Percentiles rank a stretch among this genome's conserved stretches.
phyloP scores from a whole-genome alignment of 2,113 vertebrate species.

The Scatophagus argus region DNA sequence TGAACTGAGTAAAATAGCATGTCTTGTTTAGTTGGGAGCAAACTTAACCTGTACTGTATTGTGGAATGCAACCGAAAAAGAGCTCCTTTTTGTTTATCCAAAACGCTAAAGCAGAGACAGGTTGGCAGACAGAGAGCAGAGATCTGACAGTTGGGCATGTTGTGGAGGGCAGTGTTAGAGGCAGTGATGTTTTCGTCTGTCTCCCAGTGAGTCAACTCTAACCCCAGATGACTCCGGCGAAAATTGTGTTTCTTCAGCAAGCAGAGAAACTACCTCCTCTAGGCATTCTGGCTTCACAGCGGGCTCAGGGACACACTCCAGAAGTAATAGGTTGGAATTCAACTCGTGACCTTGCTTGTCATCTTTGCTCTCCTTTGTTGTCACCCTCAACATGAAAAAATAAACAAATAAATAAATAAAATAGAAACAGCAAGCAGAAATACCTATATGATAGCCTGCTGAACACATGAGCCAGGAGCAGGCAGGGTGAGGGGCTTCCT shows the following conservation, averaged over 20 bases:
- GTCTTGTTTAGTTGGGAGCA: not conserved
- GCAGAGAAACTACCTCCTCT: conserved; percentile 52
- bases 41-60: not conserved
- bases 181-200: conserved; percentile 45
- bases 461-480: not conserved
- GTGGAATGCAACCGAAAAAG: not conserved
- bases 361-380: conserved; percentile 37
- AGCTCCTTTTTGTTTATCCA: conserved; percentile 22
- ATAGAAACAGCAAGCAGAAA: too few species aligned
- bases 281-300: conserved; percentile 34
- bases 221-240: conserved; percentile 50
- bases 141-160: conserved; percentile 47
- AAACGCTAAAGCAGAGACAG: not conserved
- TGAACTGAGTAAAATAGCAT: not conserved
- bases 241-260: conserved; percentile 45
- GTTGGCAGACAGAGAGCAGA: conserved; percentile 37
- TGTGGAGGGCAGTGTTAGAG: conserved; percentile 57
- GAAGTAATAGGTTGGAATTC: conserved; percentile 46
- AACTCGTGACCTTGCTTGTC: conserved; percentile 56
- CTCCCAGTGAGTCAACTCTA: conserved; percentile 54
- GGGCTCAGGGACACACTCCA: conserved; percentile 31
- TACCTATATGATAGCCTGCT: conserved; percentile 3
- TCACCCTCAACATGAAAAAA: conserved; percentile 33
- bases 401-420: too few species aligned
- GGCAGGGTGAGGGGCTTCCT: not conserved